phyloP scores from a whole-genome alignment of 2,113 vertebrate genomes.

The Vombatus ursinus region DNA sequence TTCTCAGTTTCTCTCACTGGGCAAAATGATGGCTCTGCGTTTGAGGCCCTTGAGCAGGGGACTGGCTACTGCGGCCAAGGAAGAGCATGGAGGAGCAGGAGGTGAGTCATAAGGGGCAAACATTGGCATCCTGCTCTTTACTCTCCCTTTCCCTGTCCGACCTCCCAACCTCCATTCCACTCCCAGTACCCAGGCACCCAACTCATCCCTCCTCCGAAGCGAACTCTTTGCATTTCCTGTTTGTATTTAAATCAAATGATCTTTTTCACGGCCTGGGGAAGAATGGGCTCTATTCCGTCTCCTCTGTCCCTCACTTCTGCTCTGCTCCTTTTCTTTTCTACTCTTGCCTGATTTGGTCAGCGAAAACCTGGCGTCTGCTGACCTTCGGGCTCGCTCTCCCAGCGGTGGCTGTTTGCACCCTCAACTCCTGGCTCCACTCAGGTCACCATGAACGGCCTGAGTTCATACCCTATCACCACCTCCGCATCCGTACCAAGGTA shows the following conservation, averaged over 20 bases:
- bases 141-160: too few species aligned
- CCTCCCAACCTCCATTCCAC: too few species aligned
- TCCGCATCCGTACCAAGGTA: slow-evolving; percentile 91
- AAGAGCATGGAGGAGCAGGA: slow-evolving; percentile 69
- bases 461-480: slow-evolving; percentile 87
- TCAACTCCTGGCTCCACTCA: slow-evolving; percentile 86
- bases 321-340: not conserved
- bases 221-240: not conserved
- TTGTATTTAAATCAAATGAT: not conserved
- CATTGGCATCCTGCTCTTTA: not conserved
- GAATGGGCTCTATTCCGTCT: not conserved
- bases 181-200: not conserved
- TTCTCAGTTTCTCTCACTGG: not conserved
- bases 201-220: too few species aligned
- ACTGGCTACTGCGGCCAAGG: slow-evolving; percentile 68
- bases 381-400: slow-evolving; percentile 86
- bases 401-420: slow-evolving; percentile 87
- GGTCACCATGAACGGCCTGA: slow-evolving; percentile 71
- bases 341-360: slow-evolving; percentile 72
- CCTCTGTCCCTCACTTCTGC: not conserved
- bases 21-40: slow-evolving; percentile 63
- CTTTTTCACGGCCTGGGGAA: not conserved
- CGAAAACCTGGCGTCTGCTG: slow-evolving; percentile 88
- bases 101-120: slow-evolving; percentile 54
- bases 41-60: slow-evolving; percentile 62